Base-by-base conservation (phyloP, 1,140 invertebrate genomes). In the Drosophila pallidifrons region DNA sequence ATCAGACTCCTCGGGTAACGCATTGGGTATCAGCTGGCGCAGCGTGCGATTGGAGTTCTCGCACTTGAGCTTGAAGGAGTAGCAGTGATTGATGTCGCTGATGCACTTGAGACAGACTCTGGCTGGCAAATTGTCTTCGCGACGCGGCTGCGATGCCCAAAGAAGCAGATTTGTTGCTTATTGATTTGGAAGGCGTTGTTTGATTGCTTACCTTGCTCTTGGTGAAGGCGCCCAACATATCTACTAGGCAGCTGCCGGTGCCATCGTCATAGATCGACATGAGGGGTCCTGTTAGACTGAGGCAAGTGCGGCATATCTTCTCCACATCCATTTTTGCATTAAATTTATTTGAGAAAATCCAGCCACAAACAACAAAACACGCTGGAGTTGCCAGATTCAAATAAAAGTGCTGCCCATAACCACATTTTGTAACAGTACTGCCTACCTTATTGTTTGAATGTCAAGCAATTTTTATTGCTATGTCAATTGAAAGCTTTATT, bases 261-360 rank as follows among this genome's bases (percentile, higher is more conserved):
- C 77, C 83, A 3, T 75, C 77, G 47, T 92, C 88, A 32, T 88
- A 92, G 10, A 92, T 92, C 13, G 91, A 92, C 10, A 92, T 46
- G 47, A 92, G 75, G 5, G 86, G 86, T 8, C 81, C 87, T 5
- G 64, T 55, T 0, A 89, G 68, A 8, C 72, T 77, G 8, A 92
- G 46, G 32, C 91, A 92, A 15, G 91, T 92, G 11, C 90, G 74
- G 55, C 91, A 92, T n/a, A 92, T 92, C 75, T 92, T 92, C 32
- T 91, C 81, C 54, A 91, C 77, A 73, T 91, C 90, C 90, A 91
- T 86, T 72, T 79, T 79, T 38, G 55, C 46, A 68, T 45, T 28
- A 47, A n/a, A 65, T 60, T 66, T 25, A 25, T 25, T 63, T 51
- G 4, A 58, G 38, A 73, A 67, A 67, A 74, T 47, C 43, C 61